phyloP scores from a whole-genome alignment of 1,140 invertebrate species.

The Drosophila kohkoa region DNA sequence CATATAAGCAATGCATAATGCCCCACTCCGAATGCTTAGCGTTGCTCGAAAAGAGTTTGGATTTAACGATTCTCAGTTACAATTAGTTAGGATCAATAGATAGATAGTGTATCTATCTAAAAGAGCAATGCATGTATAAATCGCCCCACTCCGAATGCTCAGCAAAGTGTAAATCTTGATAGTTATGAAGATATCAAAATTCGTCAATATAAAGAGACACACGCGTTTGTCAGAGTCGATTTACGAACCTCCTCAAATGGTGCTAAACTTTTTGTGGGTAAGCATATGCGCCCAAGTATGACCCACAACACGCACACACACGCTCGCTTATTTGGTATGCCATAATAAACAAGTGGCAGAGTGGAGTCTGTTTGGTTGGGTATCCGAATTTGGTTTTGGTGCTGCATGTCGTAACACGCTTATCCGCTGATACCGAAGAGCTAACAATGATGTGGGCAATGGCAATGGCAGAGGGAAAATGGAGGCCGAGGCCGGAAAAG shows the following conservation, averaged over 20 bases:
- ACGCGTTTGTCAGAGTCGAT: constrained; percentile 32
- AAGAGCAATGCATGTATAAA: too few species aligned
- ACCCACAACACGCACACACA: constrained; percentile 11
- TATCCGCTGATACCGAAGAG: constrained; percentile 30
- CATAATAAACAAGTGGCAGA: constrained; percentile 30
- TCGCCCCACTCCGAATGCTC: constrained; percentile 3
- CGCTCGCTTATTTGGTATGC: neutral
- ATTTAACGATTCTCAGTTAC: too few species aligned
- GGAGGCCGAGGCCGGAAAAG: constrained; percentile 45
- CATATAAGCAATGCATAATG: too few species aligned
- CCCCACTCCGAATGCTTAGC: constrained; percentile 8
- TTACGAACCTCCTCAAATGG: constrained; percentile 36
- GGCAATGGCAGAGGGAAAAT: constrained; percentile 10
- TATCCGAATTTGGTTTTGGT: constrained; percentile 34
- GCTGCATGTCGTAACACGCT: constrained; percentile 33
- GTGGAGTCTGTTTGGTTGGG: constrained; percentile 17
- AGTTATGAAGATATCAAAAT: constrained; percentile 42
- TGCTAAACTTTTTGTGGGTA: constrained; percentile 38
- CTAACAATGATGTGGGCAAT: constrained; percentile 15
- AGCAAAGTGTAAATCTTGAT: constrained; percentile 33
- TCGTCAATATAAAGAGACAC: constrained; percentile 37
- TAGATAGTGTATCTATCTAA: too few species aligned
- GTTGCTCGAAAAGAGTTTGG: neutral
- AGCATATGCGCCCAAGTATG: constrained; percentile 15
- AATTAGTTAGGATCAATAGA: too few species aligned